Evolutionary conservation across 1,140 invertebrate species (phyloP), one percentile per base, ranked within the genome.

Genomic region (Vanessa tameamea): DNA sequence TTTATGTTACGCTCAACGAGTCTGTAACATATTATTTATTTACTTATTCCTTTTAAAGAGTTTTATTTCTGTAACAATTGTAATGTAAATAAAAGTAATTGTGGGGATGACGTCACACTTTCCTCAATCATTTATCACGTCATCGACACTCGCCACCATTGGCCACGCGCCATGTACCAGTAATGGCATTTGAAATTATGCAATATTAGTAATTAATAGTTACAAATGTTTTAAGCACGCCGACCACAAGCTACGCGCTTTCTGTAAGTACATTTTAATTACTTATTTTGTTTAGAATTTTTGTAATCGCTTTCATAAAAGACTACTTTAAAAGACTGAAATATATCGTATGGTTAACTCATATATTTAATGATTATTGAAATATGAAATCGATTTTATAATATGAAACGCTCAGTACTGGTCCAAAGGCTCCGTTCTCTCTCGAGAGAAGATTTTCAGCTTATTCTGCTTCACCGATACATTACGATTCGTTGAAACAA

Each of bases 41-140:
- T 43, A 0, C 37, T 43, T 47, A 64, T 37, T n/a, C 5, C 5
- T 31, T 64, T 64, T 64, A 16, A 11, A 20, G 47, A 64, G 37
- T 64, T 43, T 43, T 43, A 43, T 6, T 47, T 65, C 13, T 23
- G n/a, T 55, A 67, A 55, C 47, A 12, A 43, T 67, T 43, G 14
- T 37, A 55, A 53, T 55, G 31, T 67, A 55, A 67, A 67, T 67
- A 67, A 20, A 53, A 12, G 53, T 43, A 47, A 37, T 13, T 14
- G 20, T 26, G 43, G 37, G 23, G 55, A 59, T 69, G 43, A 59
- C 37, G 47, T 64, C 59, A 71, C 47, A 63, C 43, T 50, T 48
- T 66, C 15, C 47, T 64, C 48, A 51, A 14, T 64, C 57, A 64
- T 71, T 71, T 63, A 53, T 64, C 69, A 71, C 59, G 69, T 71